These are phyloP conservation scores for Neomonachus schauinslandi DNA, from an alignment of 2,113 vertebrate genomes.

Conservation along the genomic window DNA sequence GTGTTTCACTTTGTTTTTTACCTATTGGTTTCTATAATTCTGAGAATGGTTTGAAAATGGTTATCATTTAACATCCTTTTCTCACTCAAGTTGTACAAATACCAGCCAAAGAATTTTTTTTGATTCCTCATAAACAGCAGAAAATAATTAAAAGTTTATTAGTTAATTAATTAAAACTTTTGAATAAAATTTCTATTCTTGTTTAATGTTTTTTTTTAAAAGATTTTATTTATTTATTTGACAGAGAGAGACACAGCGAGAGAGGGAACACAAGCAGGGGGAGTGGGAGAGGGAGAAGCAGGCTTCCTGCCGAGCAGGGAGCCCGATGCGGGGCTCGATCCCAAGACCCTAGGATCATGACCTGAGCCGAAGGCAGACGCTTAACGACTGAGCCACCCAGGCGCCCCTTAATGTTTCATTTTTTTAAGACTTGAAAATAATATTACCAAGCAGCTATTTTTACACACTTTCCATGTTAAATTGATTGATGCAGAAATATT, in stretches of 20 bases:
- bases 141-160: not conserved
- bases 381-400: too few species aligned
- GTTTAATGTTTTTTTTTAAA: not conserved
- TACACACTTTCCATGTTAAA: not conserved
- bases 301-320: too few species aligned
- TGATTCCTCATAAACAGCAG: not conserved
- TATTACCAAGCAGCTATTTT: not conserved
- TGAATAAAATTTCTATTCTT: not conserved
- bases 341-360: too few species aligned
- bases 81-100: not conserved
- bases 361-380: too few species aligned
- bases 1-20: not conserved
- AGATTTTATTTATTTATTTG: too few species aligned
- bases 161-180: not conserved
- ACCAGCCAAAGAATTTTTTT: not conserved
- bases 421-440: constrained; percentile 20
- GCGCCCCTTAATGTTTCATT: too few species aligned
- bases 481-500: not conserved
- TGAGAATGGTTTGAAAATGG: not conserved
- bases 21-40: not conserved
- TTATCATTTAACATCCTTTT: not conserved
- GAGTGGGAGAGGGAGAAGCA: too few species aligned
- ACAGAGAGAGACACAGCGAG: too few species aligned
- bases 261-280: too few species aligned
- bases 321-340: too few species aligned